These are phyloP conservation scores for Callospermophilus lateralis DNA, from an alignment of 2,113 vertebrate genomes.

Conservation along the genomic window DNA sequence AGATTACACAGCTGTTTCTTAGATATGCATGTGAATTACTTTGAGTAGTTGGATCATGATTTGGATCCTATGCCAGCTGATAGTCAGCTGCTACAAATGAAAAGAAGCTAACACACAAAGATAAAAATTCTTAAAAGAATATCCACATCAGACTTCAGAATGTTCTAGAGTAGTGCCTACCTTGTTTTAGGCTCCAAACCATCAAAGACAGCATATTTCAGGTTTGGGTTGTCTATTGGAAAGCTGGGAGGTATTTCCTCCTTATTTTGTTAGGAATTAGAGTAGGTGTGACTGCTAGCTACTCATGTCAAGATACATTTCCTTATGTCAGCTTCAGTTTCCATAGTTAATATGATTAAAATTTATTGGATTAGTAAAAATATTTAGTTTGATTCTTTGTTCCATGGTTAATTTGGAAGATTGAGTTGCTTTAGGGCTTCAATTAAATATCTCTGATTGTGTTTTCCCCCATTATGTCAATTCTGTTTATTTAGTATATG, in stretches of 20 bases:
- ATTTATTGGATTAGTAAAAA: conserved; percentile 1
- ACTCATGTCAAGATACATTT: not conserved
- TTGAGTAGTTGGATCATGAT: conserved; percentile 50
- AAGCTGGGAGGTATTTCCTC: not conserved
- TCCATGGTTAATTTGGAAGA: conserved; percentile 40
- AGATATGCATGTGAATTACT: conserved; percentile 65
- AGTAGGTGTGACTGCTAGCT: not conserved
- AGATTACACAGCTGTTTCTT: conserved; percentile 76
- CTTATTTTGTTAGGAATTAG: conserved; percentile 17
- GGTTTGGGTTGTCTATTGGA: not conserved
- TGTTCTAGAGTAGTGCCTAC: not conserved
- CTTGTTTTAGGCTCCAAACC: not conserved
- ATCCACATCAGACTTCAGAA: not conserved
- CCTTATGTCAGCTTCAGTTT: not conserved
- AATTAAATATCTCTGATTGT: not conserved
- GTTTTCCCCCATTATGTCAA: not conserved
- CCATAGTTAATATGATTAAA: conserved; percentile 29
- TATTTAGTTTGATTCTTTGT: conserved; percentile 45
- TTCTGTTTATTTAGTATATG: not conserved
- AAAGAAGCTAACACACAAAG: conserved; percentile 14
- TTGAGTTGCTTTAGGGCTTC: not conserved
- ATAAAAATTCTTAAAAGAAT: not conserved
- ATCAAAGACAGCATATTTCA: not conserved
- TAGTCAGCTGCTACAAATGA: conserved; percentile 55
- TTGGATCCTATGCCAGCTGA: conserved; percentile 62